Conservation (phyloP, 92 coral and sea anemone species). For the Epizoanthus scotinus region DNA sequence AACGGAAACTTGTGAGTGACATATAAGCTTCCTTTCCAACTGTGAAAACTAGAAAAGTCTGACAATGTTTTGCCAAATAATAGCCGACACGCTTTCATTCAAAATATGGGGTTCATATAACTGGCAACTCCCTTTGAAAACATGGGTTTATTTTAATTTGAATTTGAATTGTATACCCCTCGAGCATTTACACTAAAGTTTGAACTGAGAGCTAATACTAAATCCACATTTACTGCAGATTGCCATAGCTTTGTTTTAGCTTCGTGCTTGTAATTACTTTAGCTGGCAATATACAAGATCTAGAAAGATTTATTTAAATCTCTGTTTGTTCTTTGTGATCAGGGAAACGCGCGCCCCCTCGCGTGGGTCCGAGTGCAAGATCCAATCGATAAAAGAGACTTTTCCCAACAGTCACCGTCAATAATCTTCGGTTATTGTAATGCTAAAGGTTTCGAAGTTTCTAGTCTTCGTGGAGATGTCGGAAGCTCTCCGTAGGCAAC, state of each 20-base stretch:
- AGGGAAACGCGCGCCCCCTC: neutral
- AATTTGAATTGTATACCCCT: neutral
- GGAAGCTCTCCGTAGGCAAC: too few relatives aligned
- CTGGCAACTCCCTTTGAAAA: neutral
- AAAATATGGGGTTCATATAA: neutral
- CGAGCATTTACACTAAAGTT: neutral
- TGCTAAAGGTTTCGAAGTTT: neutral
- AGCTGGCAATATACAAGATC: neutral
- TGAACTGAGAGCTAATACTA: neutral
- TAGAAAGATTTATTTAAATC: neutral
- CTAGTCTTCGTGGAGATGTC: too few relatives aligned
- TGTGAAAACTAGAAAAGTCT: neutral
- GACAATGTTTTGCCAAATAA: slow-evolving; percentile 8
- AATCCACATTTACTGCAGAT: neutral
- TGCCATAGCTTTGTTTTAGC: neutral
- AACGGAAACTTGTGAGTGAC: slow-evolving; percentile 29
- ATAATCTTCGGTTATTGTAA: neutral
- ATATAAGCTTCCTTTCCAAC: slow-evolving; percentile 31
- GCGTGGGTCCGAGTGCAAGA: neutral
- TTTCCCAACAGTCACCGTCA: neutral
- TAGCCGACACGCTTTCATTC: slow-evolving; percentile 2
- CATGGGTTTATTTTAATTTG: neutral
- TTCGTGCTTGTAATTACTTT: neutral
- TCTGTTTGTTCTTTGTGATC: neutral
- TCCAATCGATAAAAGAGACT: neutral